Evolutionary conservation across 2,888 invertebrate species (phyloP).

Genomic region (Piscicola geometra): DNA sequence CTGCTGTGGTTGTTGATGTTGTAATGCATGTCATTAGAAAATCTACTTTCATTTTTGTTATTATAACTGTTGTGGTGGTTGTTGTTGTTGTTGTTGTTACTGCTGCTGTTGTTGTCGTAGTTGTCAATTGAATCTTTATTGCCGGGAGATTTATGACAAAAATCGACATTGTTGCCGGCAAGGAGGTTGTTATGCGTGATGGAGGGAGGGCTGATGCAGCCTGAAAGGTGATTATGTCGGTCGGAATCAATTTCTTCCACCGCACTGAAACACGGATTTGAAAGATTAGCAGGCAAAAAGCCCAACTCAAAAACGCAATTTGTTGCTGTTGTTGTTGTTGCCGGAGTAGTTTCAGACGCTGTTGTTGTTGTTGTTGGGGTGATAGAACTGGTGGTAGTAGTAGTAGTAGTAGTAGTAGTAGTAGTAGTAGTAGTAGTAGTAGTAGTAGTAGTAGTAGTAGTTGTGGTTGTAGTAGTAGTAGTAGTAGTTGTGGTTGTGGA

Average conservation of each 20-base stretch:
- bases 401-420: too few species aligned
- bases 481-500: too few species aligned
- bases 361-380: too few species aligned
- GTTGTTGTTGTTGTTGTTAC: not conserved
- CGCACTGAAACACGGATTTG: not conserved
- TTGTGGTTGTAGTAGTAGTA: too few species aligned
- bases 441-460: too few species aligned
- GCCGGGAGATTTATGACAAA: not conserved
- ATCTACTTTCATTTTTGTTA: not conserved
- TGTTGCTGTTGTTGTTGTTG: too few species aligned
- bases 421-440: too few species aligned
- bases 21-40: not conserved
- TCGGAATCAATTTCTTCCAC: not conserved
- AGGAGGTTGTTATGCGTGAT: not conserved
- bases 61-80: not conserved
- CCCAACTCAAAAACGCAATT: too few species aligned
- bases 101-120: not conserved
- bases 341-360: too few species aligned
- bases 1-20: not conserved
- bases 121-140: not conserved
- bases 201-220: slow-evolving; percentile 1
- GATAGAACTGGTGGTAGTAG: too few species aligned
- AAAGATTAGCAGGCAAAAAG: not conserved
- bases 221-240: not conserved
- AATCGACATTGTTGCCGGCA: not conserved